A percentile compares a stretch with the other conserved stretches of the same genome.
Evolutionary conservation across 1,140 invertebrate species (phyloP).

Genomic region (Episyrphus balteatus): DNA sequence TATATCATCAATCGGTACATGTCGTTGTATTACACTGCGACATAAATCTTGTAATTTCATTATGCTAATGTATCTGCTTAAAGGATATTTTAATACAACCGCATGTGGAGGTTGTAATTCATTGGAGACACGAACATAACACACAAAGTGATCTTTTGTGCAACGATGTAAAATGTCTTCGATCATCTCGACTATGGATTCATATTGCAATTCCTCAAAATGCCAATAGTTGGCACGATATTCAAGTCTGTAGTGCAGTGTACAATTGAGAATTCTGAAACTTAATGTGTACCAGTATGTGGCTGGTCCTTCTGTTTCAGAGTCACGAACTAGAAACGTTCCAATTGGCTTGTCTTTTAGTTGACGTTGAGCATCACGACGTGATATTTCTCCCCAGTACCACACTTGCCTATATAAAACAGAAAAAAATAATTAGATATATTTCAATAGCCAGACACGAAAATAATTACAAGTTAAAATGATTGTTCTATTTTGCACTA

Average conservation of each 20-base stretch:
- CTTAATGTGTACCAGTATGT: constrained; percentile 57
- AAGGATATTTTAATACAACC: constrained; percentile 61
- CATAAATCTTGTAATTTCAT: constrained; percentile 64
- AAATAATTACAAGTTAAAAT: no score
- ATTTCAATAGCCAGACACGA: constrained; percentile 8
- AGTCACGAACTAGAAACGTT: constrained; percentile 66
- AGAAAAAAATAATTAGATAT: neutral
- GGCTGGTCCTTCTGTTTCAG: constrained; percentile 47
- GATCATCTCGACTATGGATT: constrained; percentile 57
- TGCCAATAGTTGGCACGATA: constrained; percentile 37
- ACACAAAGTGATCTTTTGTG: constrained; percentile 54
- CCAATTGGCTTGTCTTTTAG: constrained; percentile 60
- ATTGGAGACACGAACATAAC: constrained; percentile 55
- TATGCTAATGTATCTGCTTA: constrained; percentile 64
- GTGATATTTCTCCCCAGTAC: constrained; percentile 42
- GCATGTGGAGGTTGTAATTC: constrained; percentile 57
- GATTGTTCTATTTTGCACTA: no score
- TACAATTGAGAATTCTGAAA: constrained; percentile 62
- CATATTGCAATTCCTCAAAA: constrained; percentile 52
- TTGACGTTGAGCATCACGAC: constrained; percentile 37
- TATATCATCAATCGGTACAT: constrained; percentile 59
- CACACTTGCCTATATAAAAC: constrained; percentile 35
- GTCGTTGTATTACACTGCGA: constrained; percentile 64
- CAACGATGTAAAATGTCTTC: constrained; percentile 58
- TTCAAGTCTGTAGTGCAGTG: constrained; percentile 47